Evolutionary conservation across 2,888 invertebrate species (phyloP), one percentile per base, ranked within the genome.

Genomic region (Pediacus dermestoides): DNA sequence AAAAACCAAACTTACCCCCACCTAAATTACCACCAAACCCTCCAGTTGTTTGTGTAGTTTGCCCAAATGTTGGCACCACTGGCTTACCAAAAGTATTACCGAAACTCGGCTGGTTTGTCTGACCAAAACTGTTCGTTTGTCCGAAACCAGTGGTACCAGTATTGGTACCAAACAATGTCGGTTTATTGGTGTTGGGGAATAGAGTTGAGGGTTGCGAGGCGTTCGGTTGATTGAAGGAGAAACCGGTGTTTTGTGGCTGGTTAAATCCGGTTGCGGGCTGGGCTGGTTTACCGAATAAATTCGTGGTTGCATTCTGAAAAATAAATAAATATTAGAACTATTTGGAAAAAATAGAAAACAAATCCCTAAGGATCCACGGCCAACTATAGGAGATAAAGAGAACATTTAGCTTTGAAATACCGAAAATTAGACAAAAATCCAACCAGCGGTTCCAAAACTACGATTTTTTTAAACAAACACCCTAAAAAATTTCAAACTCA

Each of bases 221-320:
- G 0, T 57, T 42, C 4, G 59, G 56, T 2, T 52, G 41, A 23
- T 51, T 55, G 31, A 60, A 58, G 1, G 50, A 58, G 46, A 73
- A 71, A 14, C 67, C 67, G 41, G 66, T 63, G 6, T 64, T 66
- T 1, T 63, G 51, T 31, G 57, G 53, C 28, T 67, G 34, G 3
- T 58, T 57, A 36, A 58, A 68, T 16, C 60, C 63, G 2, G 73
- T 66, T 36, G 74, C 66, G 39, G 74, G 70, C 48, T 72, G 71
- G 2, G 71, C 55, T 13, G 71, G 67, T 53, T 71, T 73, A 36
- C 68, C 70, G 44, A 74, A 67, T 8, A 71, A 61, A 31, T 66
- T 61, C 15, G 58, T 61, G 9, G 60, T 56, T 34, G 57, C 50
- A 30, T 54, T 57, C 55, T 58, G 70, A 70, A 41, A 64, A 56